Base-by-base conservation (phyloP, 2,888 invertebrate species). In the Drosophila atripex region DNA sequence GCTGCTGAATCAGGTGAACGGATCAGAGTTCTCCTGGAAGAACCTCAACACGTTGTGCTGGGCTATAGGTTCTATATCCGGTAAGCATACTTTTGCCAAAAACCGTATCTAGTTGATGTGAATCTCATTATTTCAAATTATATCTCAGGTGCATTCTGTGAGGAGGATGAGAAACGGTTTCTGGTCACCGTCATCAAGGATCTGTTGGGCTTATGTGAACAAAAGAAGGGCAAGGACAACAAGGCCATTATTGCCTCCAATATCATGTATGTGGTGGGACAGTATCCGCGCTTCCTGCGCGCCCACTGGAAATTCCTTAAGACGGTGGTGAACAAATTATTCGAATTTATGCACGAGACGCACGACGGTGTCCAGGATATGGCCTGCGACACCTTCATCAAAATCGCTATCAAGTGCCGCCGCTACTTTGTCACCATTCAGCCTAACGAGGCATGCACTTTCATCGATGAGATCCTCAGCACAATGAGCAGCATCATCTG, bases 281-380 rank as follows among this genome's bases (percentile, higher is more conserved):
- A 99, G 92, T 99, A 99, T 93, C 99, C 99, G 46, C 93, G 99
- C 66, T 99, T 99, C 93, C 93, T 99, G 71, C 94, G 98, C 83
- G 99, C 98, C n/a, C 99, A 99, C 92, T 99, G 99, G 99, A 98
- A 98, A 91, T 99, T 99, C 92, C 94, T 99, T 74, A 99, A 99
- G 93, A 99, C 99, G 53, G 99, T 99, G 89, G 99, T 99, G 69
- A 99, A 99, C 93, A 99, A 99, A 93, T 94, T 99, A 61, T 99
- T 99, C 93, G 99, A 99, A 93, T 99, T 99, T 92, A 99, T 99
- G 99, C 99, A 99, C 91, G 99, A 99, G 93, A 99, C 99, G 58
- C 99, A 99, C 91, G 99, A 99, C 91, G 99, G 99, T 88, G 99
- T 99, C 28, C 99, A 99, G 92, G 99, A 99, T 90, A 99, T 99